A percentile compares a stretch with the other conserved stretches of the same genome.
phyloP scores from a whole-genome alignment of 2,113 vertebrate species.

The Barbus barbus region DNA sequence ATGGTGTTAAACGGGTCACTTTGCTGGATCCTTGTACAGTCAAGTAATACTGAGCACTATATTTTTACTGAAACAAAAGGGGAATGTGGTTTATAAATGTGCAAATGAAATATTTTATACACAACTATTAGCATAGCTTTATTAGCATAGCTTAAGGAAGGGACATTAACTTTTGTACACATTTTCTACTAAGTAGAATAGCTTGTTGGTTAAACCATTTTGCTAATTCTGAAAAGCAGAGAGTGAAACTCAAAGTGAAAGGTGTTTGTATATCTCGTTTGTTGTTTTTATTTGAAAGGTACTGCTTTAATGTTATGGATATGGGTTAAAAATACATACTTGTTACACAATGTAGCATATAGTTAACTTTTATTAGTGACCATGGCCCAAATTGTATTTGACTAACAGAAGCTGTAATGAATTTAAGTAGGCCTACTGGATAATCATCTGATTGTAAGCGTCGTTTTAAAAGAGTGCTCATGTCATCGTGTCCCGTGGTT shows the following conservation, averaged over 20 bases:
- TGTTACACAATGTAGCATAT: not conserved
- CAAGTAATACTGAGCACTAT: slow-evolving; percentile 74
- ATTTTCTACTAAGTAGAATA: slow-evolving; percentile 87
- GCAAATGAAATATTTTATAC: slow-evolving; percentile 84
- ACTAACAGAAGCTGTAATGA: slow-evolving; percentile 7
- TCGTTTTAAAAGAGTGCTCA: not conserved
- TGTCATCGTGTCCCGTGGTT: slow-evolving; percentile 9
- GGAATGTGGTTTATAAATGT: slow-evolving; percentile 79
- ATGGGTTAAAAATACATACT: not conserved
- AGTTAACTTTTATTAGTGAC: not conserved
- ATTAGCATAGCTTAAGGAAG: no score
- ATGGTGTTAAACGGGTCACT: slow-evolving; percentile 63
- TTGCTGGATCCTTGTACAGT: slow-evolving; percentile 74
- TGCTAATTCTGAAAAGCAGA: slow-evolving; percentile 56
- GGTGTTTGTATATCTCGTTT: not conserved
- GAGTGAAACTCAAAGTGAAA: slow-evolving; percentile 28
- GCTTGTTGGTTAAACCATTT: slow-evolving; percentile 53
- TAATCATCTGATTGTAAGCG: not conserved
- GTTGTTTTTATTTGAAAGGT: not conserved
- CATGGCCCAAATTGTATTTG: not conserved
- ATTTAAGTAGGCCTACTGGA: not conserved
- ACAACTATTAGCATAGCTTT: slow-evolving; percentile 79
- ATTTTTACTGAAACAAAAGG: slow-evolving; percentile 72
- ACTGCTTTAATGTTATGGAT: not conserved
- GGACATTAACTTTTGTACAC: slow-evolving; percentile 71